phyloP scores from a whole-genome alignment of 2,888 invertebrate genomes.

The Deroplatys truncata region DNA sequence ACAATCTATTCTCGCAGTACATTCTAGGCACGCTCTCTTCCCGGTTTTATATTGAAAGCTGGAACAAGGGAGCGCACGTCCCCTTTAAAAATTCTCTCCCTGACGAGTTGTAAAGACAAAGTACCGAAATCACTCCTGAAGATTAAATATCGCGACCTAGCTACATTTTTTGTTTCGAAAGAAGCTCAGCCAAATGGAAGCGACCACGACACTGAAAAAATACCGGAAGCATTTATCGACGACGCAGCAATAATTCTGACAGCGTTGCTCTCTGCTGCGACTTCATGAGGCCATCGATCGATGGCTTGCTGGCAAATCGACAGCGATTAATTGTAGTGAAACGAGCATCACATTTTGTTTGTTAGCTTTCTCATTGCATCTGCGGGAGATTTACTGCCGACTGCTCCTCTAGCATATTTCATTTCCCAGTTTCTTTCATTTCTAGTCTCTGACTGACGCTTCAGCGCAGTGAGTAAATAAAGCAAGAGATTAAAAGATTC shows the following conservation, averaged over 20 bases:
- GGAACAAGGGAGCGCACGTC: neutral
- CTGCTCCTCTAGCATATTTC: neutral
- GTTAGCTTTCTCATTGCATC: neutral
- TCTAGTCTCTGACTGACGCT: too few species aligned
- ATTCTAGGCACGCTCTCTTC: too few species aligned
- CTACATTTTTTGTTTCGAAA: neutral
- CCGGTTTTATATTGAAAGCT: neutral
- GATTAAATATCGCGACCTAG: neutral
- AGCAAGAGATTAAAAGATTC: neutral
- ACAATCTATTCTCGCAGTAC: too few species aligned
- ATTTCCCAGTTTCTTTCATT: neutral
- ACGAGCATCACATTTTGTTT: neutral
- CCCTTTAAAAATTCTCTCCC: neutral
- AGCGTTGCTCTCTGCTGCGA: neutral
- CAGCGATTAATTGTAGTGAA: neutral
- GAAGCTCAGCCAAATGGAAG: neutral
- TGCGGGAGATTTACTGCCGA: neutral
- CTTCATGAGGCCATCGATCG: neutral
- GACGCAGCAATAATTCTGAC: neutral
- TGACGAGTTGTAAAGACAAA: neutral
- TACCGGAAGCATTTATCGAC: neutral
- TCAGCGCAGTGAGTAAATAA: neutral
- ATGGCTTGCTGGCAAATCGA: neutral
- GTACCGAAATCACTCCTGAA: neutral
- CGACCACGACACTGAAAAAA: neutral